Evolutionary conservation across 1,140 invertebrate species (phyloP), one percentile per base, ranked within the genome.

Genomic region (Stegodyphus mimosarum): DNA sequence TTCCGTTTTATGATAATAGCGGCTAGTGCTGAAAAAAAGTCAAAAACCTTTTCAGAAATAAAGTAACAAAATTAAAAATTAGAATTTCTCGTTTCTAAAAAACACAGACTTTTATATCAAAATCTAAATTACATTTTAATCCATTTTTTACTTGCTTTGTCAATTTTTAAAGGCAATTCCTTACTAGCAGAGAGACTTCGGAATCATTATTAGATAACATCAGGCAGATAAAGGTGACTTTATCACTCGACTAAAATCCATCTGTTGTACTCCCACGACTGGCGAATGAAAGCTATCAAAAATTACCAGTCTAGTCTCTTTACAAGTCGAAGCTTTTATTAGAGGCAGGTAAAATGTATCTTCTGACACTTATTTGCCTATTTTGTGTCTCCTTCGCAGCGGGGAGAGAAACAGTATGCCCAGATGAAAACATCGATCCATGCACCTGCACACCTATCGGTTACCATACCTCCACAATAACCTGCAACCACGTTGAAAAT

Each of bases 391-490:
- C 64, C 15, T 15, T 18, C 7, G 64, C 6, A 67, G n/a, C 52
- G 7, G n/a, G 6, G 4, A 66, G 50, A 1, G 33, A 33, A 33
- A 33, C 33, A 33, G 33, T 33, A 53, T 79, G 77, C 33, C 50
- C 67, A 0, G 13, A 33, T 10, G 66, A 79, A 53, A 7, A 17
- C 7, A n/a, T 70, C 2, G 66, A 64, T 10, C 77, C 77, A 2
- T 79, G 77, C 18, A 33, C 7, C 7, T 79, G 77, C 18, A 15
- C 7, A 10, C n/a, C 17, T 5, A 79, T 79, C 5, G 66, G 48
- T 5, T 55, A 9, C 18, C n/a, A n/a, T 11, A 60, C 66, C 15
- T 51, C 17, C 6, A 51, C 17, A 11, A 60, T 79, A 9, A 70
- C 50, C 4, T 79, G 77, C 7, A 53, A 6, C 6, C 18, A 15